These are phyloP conservation scores for Conger conger DNA, from an alignment of 2,113 vertebrate species.

Conservation along the genomic window DNA sequence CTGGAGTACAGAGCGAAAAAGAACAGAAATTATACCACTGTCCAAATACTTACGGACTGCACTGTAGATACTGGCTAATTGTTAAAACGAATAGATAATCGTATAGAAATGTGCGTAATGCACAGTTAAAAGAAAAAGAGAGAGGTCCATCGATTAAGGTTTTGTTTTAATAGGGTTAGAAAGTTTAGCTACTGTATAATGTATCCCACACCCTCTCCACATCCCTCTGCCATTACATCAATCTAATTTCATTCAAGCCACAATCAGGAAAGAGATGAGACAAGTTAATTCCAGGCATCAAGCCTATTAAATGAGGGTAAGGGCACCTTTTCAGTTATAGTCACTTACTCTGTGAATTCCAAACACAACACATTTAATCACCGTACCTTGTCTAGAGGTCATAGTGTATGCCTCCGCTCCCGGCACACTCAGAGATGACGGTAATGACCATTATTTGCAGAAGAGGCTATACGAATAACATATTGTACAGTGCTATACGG, in stretches of 20 bases:
- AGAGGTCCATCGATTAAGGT: neutral
- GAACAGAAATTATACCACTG: too few relatives aligned
- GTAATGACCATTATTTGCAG: slow-evolving; percentile 32
- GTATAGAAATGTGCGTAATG: too few relatives aligned
- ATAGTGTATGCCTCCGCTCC: slow-evolving; percentile 34
- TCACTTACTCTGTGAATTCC: neutral
- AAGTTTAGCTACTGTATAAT: neutral
- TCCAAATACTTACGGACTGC: too few relatives aligned
- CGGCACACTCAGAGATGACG: slow-evolving; percentile 30
- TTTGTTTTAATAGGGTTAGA: neutral
- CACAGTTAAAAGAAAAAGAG: too few relatives aligned
- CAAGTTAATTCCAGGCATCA: neutral
- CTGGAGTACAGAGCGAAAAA: too few relatives aligned
- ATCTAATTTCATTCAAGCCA: neutral
- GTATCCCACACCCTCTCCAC: neutral
- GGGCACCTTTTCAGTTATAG: neutral
- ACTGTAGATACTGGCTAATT: too few relatives aligned
- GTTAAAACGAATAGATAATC: too few relatives aligned
- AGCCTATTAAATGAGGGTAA: neutral
- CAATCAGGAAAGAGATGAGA: neutral
- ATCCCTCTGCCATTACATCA: neutral
- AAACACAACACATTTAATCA: slow-evolving; percentile 19
- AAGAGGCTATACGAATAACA: slow-evolving; percentile 13
- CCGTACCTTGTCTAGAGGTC: slow-evolving; percentile 21
- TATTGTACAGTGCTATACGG: slow-evolving; percentile 11